Conservation (phyloP, 2,113 vertebrate species). For the Falcunculus frontatus region DNA sequence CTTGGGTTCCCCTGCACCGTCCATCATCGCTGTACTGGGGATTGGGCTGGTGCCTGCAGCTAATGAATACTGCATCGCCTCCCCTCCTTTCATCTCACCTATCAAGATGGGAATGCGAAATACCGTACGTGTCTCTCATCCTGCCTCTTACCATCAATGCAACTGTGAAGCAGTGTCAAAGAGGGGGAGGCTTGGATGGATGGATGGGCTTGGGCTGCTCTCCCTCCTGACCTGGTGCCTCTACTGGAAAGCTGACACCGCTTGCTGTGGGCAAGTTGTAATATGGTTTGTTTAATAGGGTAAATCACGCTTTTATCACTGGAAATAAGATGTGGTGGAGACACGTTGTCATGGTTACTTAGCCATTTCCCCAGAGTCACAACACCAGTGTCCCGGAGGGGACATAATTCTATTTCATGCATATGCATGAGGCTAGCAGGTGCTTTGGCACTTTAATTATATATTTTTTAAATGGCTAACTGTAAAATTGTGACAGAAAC, state of each 20-base stretch:
- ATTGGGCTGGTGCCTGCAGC: background rate
- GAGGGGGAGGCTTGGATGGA: constrained; percentile 5
- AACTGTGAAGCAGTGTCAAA: background rate
- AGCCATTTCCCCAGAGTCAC: constrained; percentile 73
- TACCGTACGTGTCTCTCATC: background rate
- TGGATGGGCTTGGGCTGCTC: constrained; percentile 6
- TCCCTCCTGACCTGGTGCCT: constrained; percentile 50
- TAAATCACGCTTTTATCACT: constrained; percentile 64
- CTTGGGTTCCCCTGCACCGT: background rate
- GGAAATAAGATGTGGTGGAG: constrained; percentile 58
- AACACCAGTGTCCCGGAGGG: constrained; percentile 74
- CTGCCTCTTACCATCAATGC: background rate
- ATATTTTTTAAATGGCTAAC: constrained; percentile 63
- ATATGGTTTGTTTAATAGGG: constrained; percentile 59
- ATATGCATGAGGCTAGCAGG: constrained; percentile 74
- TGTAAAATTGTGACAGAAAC: constrained; percentile 49
- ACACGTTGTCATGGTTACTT: constrained; percentile 81
- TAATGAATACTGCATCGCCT: background rate
- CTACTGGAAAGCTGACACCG: constrained; percentile 37
- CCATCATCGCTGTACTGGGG: background rate
- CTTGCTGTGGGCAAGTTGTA: constrained; percentile 67
- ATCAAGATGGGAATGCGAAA: background rate
- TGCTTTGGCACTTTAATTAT: constrained; percentile 73
- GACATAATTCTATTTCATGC: constrained; percentile 72
- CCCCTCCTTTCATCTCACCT: background rate